Evolutionary conservation across 2,113 vertebrate species (phyloP), one percentile per base, ranked within the genome.

Genomic region (Anser brachyrhynchus): DNA sequence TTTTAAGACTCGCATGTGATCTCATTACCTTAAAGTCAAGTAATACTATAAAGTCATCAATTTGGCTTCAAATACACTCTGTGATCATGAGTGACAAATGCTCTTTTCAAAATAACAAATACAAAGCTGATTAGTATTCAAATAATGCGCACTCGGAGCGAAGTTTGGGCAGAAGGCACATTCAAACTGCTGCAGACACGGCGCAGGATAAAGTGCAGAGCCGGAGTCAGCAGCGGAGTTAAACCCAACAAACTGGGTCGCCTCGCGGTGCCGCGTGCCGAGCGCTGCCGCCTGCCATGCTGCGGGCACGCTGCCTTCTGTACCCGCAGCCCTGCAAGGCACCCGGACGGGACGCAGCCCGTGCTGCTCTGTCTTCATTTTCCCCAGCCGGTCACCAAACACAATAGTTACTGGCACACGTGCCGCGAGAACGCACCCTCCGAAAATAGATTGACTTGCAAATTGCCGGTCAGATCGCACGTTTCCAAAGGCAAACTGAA

Each of bases 401-500:
- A 33, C 72, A 66, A 35, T 11, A 92, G 93, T 73, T 81, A 81
- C 52, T 5, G 64, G 29, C 44, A 22, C 89, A 80, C 4, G 16
- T 13, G 55, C 43, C 51, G n/a, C 91, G 54, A 78, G 59, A 67
- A 72, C 0, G 43, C 31, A 1, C 84, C 90, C 59, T 65, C 76
- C 78, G 71, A 77, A 86, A 86, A 78, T 28, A 54, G 39, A 66
- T 54, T 25, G 55, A 20, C 46, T 85, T 71, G 57, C 9, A 74
- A 83, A 97, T 93, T 41, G 61, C 64, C 80, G 17, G 2, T 11
- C 89, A 28, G 9, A 37, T 73, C 43, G 66, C 22, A 69, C 52
- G 94, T 92, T 90, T 80, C 66, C 75, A 85, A 96, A 70, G 59
- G 79, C 93, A 84, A 93, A 64, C 78, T 64, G 25, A 94, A 82